Base-by-base conservation (phyloP, 2,113 vertebrate species). In the Lycocorax pyrrhopterus region DNA sequence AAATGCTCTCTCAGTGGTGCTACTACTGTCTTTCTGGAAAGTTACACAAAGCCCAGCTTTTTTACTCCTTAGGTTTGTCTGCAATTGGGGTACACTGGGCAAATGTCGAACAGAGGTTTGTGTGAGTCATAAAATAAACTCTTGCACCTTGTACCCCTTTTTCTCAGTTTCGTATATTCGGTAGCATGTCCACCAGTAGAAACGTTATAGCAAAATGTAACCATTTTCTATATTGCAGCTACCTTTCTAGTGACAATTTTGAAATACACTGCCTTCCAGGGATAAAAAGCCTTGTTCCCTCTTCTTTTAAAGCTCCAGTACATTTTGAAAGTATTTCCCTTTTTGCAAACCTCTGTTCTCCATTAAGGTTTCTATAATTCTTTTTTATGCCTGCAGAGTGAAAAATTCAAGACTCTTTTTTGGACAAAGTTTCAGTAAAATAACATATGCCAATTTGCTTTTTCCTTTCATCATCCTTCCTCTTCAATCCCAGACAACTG, bases 1-100 rank as follows among this genome's bases (percentile, higher is more conserved):
- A 60, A 16, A 29, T 0, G 0, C 60, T 60, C 55, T 55, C 63
- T 33, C 56, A 27, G n/a, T 1, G 2, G n/a, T 1, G 2, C 56
- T 56, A 49, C 72, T 81, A 49, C 81, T 59, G 26, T 27, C 74
- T 47, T 69, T 63, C 58, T 73, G 78, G 68, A 69, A 86, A 68
- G 27, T n/a, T 44, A 26, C 66, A 89, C 39, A 52, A 60, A 87
- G 41, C 26, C 39, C 1, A 72, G 44, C 12, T 84, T 81, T 53
- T 66, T 20, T 44, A 8, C 82, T 78, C 81, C 41, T 67, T 37
- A 29, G 7, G 12, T 56, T 63, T 87, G 30, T 37, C 82, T 77
- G 87, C 59, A 25, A 2, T 2, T 4, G 15, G 39, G 9, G 39
- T 33, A 39, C 26, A 0, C 15, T 8, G 14, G 27, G 74, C 4